These are phyloP conservation scores for Sebastes diaconus DNA, from an alignment of 2,797 vertebrate species.

Conservation along the genomic window DNA sequence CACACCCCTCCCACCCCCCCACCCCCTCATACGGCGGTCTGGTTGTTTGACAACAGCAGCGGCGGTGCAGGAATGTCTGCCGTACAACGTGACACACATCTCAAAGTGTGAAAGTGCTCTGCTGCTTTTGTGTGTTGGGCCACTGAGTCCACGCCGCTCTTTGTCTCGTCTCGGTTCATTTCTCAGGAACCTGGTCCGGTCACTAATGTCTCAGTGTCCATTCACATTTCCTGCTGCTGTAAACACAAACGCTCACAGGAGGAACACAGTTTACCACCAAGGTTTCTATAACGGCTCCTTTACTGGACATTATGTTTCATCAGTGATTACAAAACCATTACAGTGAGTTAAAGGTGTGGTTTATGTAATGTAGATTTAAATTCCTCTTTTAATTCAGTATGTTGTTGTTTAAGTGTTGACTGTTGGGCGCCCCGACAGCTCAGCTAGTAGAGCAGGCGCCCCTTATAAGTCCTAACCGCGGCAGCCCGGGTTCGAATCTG, in stretches of 20 bases:
- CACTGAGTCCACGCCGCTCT: conserved; percentile 29
- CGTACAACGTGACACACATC: conserved; percentile 76
- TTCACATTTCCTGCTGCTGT: conserved; percentile 38
- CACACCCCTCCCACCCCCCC: background rate
- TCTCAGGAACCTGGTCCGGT: background rate
- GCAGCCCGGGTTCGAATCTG: too few species aligned
- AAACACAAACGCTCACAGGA: conserved; percentile 3
- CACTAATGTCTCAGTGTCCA: too few species aligned
- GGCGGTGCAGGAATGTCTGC: conserved; percentile 73
- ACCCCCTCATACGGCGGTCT: background rate
- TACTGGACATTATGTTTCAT: background rate
- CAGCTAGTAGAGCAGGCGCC: too few species aligned
- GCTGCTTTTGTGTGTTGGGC: conserved; percentile 45
- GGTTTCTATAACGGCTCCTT: background rate
- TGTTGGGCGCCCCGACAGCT: too few species aligned
- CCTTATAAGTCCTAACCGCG: too few species aligned
- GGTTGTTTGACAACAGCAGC: conserved; percentile 78
- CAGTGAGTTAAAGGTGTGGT: background rate
- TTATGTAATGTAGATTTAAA: background rate
- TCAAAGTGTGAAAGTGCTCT: conserved; percentile 49
- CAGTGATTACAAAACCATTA: background rate
- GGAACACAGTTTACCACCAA: background rate
- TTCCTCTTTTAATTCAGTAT: background rate
- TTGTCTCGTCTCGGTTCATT: conserved; percentile 20
- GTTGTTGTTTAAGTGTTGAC: background rate